Evolutionary conservation across 2,797 vertebrate species (phyloP).

Genomic region (Eleutherodactylus coqui): DNA sequence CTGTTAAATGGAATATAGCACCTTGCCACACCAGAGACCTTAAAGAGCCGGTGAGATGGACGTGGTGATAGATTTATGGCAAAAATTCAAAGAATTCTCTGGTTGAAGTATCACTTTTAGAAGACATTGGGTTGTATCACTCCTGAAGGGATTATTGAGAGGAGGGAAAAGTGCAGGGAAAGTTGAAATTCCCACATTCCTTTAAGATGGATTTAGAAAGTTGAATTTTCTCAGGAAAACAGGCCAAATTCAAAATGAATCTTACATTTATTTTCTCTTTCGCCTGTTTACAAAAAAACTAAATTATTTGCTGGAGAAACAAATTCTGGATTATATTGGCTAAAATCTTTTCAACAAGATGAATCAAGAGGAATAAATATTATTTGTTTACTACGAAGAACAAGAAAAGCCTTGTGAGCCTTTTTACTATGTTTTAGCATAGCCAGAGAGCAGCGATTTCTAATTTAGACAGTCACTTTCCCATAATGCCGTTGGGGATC

Average conservation of each 20-base stretch:
- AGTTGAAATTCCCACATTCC: conserved; percentile 45
- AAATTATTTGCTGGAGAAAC: background rate
- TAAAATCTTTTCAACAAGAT: background rate
- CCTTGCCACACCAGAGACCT: conserved; percentile 54
- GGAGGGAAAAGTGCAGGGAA: conserved; percentile 35
- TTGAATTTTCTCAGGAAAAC: conserved; percentile 20
- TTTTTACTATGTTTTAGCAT: background rate
- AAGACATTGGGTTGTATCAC: conserved; percentile 49
- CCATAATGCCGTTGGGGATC: background rate
- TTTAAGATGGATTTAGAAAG: conserved; percentile 37
- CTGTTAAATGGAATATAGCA: conserved; percentile 41
- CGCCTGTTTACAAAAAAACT: background rate
- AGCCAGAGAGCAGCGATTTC: background rate
- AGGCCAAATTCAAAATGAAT: conserved; percentile 25
- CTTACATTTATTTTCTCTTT: conserved; percentile 11
- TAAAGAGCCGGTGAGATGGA: conserved; percentile 35
- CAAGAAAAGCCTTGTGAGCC: background rate
- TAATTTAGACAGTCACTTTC: background rate
- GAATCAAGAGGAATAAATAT: background rate
- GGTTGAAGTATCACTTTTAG: conserved; percentile 44
- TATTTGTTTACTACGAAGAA: conserved; percentile 1
- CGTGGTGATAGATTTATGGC: conserved; percentile 54
- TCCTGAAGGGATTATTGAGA: conserved; percentile 55
- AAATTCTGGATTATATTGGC: background rate
- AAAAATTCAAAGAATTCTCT: conserved; percentile 48